Conservation (phyloP, 2,113 vertebrate genomes). For the Tauraco erythrolophus region DNA sequence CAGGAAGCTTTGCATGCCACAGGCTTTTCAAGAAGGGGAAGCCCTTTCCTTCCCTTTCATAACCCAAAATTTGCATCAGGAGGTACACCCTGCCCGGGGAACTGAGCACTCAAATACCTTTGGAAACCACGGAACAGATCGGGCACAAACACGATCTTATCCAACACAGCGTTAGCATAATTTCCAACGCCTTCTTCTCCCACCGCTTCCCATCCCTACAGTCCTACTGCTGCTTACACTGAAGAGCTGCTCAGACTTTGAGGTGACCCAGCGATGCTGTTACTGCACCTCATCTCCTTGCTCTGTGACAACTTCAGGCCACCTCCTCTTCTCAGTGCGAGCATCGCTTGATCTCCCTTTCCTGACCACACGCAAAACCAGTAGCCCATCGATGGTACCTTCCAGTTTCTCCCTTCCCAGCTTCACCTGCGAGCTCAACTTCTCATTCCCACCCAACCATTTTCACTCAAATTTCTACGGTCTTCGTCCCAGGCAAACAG, state of each 20-base stretch:
- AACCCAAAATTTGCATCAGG: not conserved
- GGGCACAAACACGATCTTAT: not conserved
- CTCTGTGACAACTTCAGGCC: not conserved
- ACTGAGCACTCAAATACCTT: not conserved
- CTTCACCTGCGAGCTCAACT: not conserved
- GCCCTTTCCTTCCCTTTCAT: not conserved
- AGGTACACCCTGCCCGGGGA: not conserved
- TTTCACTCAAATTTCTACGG: not conserved
- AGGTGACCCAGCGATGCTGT: fast-evolving
- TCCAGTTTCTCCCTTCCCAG: not conserved
- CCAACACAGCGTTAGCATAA: not conserved
- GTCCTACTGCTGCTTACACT: not conserved
- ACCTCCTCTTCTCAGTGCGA: not conserved
- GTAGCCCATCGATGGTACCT: fast-evolving
- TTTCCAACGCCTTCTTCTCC: fast-evolving
- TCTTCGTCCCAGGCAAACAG: not conserved
- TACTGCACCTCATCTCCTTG: not conserved
- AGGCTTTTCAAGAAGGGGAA: not conserved
- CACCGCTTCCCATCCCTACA: not conserved
- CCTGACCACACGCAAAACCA: not conserved
- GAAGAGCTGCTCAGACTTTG: not conserved
- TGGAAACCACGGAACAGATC: fast-evolving
- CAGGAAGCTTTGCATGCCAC: not conserved
- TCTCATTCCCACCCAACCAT: not conserved
- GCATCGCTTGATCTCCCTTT: not conserved